Conservation (phyloP, 2,797 vertebrate species). For the Hippopotamyrus pictus region DNA sequence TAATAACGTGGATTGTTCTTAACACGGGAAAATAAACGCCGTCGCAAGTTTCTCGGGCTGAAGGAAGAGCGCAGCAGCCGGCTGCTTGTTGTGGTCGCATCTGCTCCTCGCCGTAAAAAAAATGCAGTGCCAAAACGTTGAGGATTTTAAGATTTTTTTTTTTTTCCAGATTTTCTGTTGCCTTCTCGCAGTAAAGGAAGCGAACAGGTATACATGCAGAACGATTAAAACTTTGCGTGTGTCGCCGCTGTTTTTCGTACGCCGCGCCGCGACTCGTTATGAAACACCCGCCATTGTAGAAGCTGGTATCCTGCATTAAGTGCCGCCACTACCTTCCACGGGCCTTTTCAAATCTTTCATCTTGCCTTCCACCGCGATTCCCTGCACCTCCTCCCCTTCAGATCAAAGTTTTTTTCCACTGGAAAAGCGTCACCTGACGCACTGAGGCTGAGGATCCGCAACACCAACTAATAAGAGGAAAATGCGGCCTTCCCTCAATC, state of each 20-base stretch:
- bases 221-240: not conserved
- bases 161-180: not conserved
- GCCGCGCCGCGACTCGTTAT: not conserved
- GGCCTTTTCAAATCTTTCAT: not conserved
- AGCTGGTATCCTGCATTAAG: not conserved
- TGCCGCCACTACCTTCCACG: not conserved
- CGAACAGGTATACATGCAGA: not conserved
- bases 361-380: not conserved
- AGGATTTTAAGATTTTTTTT: not conserved
- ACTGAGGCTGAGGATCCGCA: not conserved
- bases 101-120: not conserved
- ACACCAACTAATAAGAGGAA: not conserved
- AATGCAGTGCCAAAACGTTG: not conserved
- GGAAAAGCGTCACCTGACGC: not conserved
- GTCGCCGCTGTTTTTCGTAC: not conserved
- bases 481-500: not conserved
- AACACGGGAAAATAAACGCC: slow-evolving; percentile 5
- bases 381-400: slow-evolving; percentile 9
- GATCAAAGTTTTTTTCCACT: slow-evolving; percentile 2
- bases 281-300: slow-evolving; percentile 3
- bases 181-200: not conserved
- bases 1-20: slow-evolving; percentile 12
- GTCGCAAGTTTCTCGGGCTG: too few relatives aligned
- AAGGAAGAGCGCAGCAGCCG: not conserved
- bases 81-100: not conserved